Evolutionary conservation across 2,113 vertebrate species (phyloP).

Genomic region (Periophthalmus modestus): DNA sequence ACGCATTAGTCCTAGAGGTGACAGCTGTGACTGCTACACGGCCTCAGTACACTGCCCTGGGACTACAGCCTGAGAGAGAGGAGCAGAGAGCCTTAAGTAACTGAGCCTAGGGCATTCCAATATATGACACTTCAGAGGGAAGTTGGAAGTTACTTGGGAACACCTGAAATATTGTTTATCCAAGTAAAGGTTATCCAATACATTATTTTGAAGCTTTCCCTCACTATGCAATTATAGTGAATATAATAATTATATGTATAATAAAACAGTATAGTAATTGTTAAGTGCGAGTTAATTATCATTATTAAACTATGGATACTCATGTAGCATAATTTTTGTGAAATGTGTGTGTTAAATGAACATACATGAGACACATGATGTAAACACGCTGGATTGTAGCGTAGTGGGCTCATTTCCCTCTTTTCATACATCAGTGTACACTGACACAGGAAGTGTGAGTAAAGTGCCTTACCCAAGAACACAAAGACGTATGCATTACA

Average conservation of each 20-base stretch:
- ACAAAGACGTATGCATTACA: neutral
- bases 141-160: constrained; percentile 2
- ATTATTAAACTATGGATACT: no score
- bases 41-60: constrained; percentile 9
- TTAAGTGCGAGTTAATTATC: neutral
- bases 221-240: neutral
- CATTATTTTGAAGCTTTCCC: neutral
- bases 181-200: neutral
- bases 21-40: constrained; percentile 45
- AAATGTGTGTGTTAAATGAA: no score
- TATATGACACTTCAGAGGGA: constrained; percentile 13
- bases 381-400: no score
- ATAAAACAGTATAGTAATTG: neutral
- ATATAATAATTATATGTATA: neutral
- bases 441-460: no score
- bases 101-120: constrained; percentile 17
- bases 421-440: neutral
- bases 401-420: no score
- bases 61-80: constrained; percentile 5
- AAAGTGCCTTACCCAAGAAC: no score
- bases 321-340: no score
- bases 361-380: no score
- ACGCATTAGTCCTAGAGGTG: constrained; percentile 36
- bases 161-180: neutral
- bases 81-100: constrained; percentile 23